Evolutionary conservation across 2,113 vertebrate genomes (phyloP).

Genomic region (Barbus barbus): DNA sequence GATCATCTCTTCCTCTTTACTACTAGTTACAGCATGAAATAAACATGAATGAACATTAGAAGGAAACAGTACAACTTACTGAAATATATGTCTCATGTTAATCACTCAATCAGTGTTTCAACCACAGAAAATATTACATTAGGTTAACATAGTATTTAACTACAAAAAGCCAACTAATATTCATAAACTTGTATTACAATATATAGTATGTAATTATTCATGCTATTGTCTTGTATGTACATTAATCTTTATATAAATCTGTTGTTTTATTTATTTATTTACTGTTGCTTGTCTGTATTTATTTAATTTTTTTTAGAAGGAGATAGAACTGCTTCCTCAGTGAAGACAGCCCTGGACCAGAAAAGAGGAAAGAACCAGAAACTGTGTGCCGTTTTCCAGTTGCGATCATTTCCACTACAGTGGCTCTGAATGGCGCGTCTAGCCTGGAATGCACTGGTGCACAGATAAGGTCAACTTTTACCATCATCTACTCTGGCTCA

Average conservation of each 20-base stretch:
- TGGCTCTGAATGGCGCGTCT: slow-evolving; percentile 55
- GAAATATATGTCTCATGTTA: neutral
- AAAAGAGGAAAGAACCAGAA: slow-evolving; percentile 52
- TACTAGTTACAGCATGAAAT: neutral
- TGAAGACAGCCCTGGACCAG: slow-evolving; percentile 25
- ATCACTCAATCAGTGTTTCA: neutral
- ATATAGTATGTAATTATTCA: neutral
- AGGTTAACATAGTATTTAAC: neutral
- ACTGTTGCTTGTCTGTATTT: neutral
- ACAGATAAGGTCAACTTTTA: neutral
- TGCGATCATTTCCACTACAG: slow-evolving; percentile 59
- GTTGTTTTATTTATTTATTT: neutral
- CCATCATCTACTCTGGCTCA: neutral
- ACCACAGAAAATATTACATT: no score
- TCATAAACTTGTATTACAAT: no score
- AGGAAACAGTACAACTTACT: neutral
- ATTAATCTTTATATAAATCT: neutral
- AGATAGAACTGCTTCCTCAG: neutral
- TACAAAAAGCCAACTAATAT: no score
- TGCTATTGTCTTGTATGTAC: neutral
- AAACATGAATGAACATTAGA: neutral
- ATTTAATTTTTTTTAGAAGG: neutral
- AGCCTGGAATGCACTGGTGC: slow-evolving; percentile 56
- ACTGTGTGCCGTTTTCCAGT: slow-evolving; percentile 54
- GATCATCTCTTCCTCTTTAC: neutral